These are phyloP conservation scores for Pelobates fuscus DNA, from an alignment of 2,113 vertebrate genomes.

Conservation along the genomic window DNA sequence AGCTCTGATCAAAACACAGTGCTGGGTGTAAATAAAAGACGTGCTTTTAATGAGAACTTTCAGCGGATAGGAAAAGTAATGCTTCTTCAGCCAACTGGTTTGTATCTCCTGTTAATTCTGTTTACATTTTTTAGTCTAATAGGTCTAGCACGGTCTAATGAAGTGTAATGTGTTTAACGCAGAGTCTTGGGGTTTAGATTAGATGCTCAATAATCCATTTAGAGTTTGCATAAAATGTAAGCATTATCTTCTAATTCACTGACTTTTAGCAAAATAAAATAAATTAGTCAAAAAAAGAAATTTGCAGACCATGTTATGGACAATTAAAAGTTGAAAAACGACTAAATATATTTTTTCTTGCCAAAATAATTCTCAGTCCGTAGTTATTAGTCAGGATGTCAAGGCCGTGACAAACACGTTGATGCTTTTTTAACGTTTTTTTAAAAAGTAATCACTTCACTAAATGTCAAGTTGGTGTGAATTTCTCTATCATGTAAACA, in stretches of 20 bases:
- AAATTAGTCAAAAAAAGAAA: background rate
- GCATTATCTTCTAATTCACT: background rate
- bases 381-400: background rate
- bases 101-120: conserved; percentile 3
- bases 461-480: no score
- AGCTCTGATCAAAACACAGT: no score
- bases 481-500: no score
- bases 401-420: background rate
- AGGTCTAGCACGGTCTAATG: conserved; percentile 2
- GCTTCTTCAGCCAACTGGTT: background rate
- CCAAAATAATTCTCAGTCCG: background rate
- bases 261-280: conserved; percentile 13
- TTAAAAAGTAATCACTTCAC: no score
- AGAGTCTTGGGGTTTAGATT: background rate
- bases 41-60: no score
- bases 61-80: no score
- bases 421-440: background rate
- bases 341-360: background rate
- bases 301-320: background rate
- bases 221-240: conserved; percentile 12
- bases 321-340: background rate
- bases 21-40: no score
- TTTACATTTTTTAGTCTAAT: background rate
- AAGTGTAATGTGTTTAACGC: background rate
- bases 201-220: conserved; percentile 7